A percentile compares a stretch with the other conserved stretches of the same genome.
Evolutionary conservation across 2,888 invertebrate genomes (phyloP).

Genomic region (Cylindroiulus punctatus): DNA sequence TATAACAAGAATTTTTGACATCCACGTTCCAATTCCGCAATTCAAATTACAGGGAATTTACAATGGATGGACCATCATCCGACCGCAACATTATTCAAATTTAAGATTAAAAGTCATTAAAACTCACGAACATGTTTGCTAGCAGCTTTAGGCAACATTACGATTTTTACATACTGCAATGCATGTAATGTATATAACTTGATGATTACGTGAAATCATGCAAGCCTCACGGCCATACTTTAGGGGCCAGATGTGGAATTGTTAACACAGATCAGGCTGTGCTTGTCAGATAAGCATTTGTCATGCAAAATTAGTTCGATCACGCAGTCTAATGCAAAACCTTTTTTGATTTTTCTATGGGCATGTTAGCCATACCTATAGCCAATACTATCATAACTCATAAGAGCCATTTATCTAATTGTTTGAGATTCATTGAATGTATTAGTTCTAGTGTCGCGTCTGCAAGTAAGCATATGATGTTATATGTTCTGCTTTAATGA

Average conservation of each 20-base stretch:
- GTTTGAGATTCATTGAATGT: background rate
- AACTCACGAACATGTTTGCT: no score
- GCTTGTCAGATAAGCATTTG: background rate
- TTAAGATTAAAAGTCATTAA: background rate
- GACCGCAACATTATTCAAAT: background rate
- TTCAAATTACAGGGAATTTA: background rate
- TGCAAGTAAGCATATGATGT: background rate
- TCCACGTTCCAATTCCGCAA: background rate
- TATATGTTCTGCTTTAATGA: background rate
- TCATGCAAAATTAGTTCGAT: background rate
- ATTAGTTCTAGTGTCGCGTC: background rate
- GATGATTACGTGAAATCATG: no score
- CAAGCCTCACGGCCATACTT: no score
- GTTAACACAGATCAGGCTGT: background rate
- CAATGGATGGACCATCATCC: background rate
- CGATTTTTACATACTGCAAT: no score
- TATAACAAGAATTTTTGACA: no score
- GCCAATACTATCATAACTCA: background rate
- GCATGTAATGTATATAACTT: no score
- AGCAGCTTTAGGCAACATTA: background rate
- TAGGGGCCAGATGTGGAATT: no score
- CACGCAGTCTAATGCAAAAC: background rate
- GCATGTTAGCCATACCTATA: background rate
- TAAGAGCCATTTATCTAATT: background rate
- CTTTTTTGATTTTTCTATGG: background rate